Conservation (phyloP, 2,113 vertebrate species). For the Cygnus buccinator region DNA sequence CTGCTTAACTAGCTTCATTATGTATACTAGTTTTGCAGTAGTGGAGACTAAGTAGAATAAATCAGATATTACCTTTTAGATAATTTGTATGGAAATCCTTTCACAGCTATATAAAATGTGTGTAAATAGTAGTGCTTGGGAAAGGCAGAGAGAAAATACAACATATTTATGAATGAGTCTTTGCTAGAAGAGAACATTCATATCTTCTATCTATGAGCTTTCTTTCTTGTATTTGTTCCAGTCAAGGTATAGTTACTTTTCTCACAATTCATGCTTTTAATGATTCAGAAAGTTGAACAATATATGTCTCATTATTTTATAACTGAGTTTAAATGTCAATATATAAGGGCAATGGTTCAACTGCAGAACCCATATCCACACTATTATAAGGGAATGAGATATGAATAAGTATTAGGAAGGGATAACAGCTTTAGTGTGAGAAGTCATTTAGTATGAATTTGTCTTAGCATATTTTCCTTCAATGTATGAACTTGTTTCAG, state of each 20-base stretch:
- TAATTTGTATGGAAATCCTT: background rate
- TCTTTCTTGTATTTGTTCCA: background rate
- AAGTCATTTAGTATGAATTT: background rate
- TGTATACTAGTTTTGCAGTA: background rate
- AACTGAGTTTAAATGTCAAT: background rate
- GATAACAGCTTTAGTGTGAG: background rate
- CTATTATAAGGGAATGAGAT: background rate
- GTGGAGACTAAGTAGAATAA: background rate
- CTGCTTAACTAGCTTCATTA: background rate
- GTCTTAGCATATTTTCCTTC: background rate
- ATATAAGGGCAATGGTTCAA: background rate
- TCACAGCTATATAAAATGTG: background rate
- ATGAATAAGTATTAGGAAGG: background rate
- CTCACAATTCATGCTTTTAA: background rate
- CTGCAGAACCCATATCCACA: background rate
- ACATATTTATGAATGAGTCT: background rate
- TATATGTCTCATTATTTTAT: background rate
- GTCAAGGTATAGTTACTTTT: background rate
- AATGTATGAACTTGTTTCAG: background rate
- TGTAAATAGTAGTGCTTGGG: background rate
- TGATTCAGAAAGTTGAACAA: constrained; percentile 12
- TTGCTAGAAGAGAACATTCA: background rate
- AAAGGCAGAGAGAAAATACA: background rate
- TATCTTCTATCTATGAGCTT: background rate
- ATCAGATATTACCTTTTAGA: background rate